Base-by-base conservation (phyloP, 2,113 vertebrate genomes). In the Pipra filicauda region DNA sequence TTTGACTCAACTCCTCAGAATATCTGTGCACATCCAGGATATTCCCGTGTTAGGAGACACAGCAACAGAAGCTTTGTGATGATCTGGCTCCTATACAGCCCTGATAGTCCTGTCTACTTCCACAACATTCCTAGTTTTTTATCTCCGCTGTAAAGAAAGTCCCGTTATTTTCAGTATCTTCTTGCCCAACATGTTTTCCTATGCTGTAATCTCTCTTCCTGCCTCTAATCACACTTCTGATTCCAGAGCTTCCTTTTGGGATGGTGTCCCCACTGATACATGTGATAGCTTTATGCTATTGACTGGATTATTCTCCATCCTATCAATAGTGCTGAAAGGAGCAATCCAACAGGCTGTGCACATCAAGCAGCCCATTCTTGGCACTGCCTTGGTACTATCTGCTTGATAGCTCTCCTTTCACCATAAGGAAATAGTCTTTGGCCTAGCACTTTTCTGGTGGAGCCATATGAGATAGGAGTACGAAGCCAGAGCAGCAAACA, bases 151-250 rank as follows among this genome's bases (percentile, higher is more conserved):
- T 49, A 77, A 94, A 93, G 41, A 2, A 3, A 94, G 55, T 71
- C 39, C 37, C 61, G 59, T 72, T 86, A 9, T 58, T 85, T 88
- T 39, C 75, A 54, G 52, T 69, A 49, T 93, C 79, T 72, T 83
- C 76, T 94, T 77, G 57, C 37, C 33, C 72, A 37, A 33, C 12
- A 11, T 83, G 39, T 48, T 86, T 83, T 88, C 51, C 75, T 48
- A 21, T 67, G 64, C 59, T 77, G 35, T 41, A 95, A 95, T 95
- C 75, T 64, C 82, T 67, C 75, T 96, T 95, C 88, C 95, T 96
- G 88, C 43, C 24, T 77, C 61, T 92, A 95, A 96, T 91, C 82
- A 58, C 72, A 11, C 39, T 84, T 64, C 51, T 92, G 85, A 93
- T 86, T 96, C 48, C 75, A 79, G 57, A 77, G 57, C 51, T 94